Evolutionary conservation across 1,140 invertebrate genomes (phyloP).

Genomic region (Aradophagus sp.): DNA sequence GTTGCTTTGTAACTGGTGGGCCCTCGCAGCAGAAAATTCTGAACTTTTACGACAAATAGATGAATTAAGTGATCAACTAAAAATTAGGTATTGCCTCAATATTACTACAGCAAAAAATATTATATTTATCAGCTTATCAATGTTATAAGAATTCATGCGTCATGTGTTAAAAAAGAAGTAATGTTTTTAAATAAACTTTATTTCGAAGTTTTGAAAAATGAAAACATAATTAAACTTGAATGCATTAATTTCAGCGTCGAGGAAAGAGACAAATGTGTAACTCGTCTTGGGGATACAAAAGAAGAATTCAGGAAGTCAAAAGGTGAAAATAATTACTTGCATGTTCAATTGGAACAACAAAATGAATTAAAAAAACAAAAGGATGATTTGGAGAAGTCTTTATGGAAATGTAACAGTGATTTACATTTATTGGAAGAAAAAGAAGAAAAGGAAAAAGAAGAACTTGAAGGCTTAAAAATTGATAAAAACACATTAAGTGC

Average conservation of each 20-base stretch:
- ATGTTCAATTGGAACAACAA: slow-evolving; percentile 64
- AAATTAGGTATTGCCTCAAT: slow-evolving; percentile 72
- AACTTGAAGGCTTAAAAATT: slow-evolving; percentile 67
- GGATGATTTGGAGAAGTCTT: slow-evolving; percentile 60
- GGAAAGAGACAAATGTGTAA: slow-evolving; percentile 71
- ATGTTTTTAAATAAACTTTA: no score
- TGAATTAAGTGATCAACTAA: slow-evolving; percentile 72
- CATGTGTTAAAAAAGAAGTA: no score
- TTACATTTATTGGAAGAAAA: slow-evolving; percentile 70
- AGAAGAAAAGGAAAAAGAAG: slow-evolving; percentile 65
- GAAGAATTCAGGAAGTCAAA: slow-evolving; percentile 61
- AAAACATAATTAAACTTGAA: no score
- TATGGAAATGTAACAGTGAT: slow-evolving; percentile 67
- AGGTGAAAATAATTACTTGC: slow-evolving; percentile 60
- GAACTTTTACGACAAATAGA: slow-evolving; percentile 73
- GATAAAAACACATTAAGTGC: slow-evolving; percentile 67
- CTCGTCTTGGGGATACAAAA: slow-evolving; percentile 57
- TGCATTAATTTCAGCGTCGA: slow-evolving; percentile 62
- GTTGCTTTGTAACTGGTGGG: slow-evolving; percentile 75
- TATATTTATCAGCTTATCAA: no score
- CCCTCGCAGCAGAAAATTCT: slow-evolving; percentile 72
- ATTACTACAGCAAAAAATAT: no score
- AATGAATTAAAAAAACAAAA: slow-evolving; percentile 60
- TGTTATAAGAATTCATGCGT: no score
- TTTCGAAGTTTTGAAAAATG: no score